Conservation (phyloP, 2,113 vertebrate species). For the Prionailurus bengalensis region DNA sequence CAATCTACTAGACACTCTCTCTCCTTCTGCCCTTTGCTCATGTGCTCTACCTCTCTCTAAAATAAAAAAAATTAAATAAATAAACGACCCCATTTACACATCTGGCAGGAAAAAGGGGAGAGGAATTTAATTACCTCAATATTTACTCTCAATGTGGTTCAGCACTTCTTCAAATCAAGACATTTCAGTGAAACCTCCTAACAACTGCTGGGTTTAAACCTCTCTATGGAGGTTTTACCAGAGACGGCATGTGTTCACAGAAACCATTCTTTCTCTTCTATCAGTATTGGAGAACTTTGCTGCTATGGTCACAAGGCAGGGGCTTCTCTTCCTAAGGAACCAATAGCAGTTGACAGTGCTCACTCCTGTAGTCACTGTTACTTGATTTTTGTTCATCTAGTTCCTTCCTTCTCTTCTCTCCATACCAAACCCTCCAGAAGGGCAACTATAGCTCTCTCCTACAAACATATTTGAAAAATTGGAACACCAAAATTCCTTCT, state of each 20-base stretch:
- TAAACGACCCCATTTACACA: neutral
- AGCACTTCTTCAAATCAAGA: neutral
- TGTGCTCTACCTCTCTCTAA: no score
- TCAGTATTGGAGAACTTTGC: neutral
- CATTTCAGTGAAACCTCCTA: neutral
- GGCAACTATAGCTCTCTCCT: neutral
- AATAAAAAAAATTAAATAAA: neutral
- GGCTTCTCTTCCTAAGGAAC: neutral
- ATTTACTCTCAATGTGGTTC: neutral
- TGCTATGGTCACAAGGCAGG: neutral
- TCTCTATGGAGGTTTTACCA: neutral
- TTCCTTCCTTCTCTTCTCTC: neutral
- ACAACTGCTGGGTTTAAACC: neutral
- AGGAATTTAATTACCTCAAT: neutral
- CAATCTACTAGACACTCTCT: no score
- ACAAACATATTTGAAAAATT: neutral
- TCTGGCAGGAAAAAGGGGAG: neutral
- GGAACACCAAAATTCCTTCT: neutral
- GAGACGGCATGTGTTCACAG: neutral
- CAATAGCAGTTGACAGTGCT: neutral
- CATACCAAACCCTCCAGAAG: no score
- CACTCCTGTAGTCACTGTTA: neutral
- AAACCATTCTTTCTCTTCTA: neutral
- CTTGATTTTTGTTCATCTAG: neutral
- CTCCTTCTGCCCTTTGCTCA: no score